Percentiles rank a stretch among this genome's conserved stretches.
phyloP scores from a whole-genome alignment of 2,113 vertebrate species.

The Malurus melanocephalus region DNA sequence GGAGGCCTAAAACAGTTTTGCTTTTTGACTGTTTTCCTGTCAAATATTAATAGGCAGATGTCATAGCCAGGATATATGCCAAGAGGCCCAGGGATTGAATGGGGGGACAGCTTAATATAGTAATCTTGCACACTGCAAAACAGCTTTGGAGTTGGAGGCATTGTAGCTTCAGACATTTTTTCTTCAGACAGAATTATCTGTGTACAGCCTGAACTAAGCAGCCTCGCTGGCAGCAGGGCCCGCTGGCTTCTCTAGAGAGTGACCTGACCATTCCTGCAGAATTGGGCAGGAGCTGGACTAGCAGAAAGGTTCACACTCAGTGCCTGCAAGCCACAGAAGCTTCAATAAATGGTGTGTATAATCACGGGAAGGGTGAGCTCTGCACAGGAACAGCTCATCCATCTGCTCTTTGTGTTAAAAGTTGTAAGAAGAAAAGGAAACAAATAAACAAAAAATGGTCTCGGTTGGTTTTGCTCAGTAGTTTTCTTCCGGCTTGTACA shows the following conservation, averaged over 20 bases:
- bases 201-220: background rate
- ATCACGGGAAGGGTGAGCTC: background rate
- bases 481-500: background rate
- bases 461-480: background rate
- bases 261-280: background rate
- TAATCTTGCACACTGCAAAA: background rate
- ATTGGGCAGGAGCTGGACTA: background rate
- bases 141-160: background rate
- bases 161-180: background rate
- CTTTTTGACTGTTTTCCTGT: background rate
- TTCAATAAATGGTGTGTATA: rapidly evolving
- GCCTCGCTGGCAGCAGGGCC: background rate
- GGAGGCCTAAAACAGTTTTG: background rate
- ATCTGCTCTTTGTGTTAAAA: background rate
- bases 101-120: background rate
- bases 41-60: background rate
- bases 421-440: background rate
- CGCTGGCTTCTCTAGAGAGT: background rate
- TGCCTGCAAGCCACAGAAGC: background rate
- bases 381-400: background rate
- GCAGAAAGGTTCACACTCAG: background rate
- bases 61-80: background rate
- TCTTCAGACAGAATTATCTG: background rate
- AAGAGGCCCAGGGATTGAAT: background rate
- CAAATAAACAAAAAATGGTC: background rate